Conservation (phyloP, 2,113 vertebrate genomes). For the Lophochroa leadbeateri region DNA sequence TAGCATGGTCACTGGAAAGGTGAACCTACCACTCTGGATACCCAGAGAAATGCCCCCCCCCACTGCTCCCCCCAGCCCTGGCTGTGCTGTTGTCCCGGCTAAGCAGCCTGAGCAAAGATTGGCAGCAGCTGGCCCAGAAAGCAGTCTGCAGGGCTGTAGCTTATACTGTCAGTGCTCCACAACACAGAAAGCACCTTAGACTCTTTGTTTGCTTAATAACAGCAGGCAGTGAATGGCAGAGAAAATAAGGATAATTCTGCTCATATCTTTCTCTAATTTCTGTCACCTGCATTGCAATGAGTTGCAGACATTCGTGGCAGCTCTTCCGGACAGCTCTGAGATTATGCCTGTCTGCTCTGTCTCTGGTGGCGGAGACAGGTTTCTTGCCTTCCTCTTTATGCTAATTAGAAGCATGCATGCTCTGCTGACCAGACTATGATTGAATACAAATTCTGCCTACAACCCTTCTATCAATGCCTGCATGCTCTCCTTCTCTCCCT, state of each 20-base stretch:
- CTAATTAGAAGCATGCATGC: constrained; percentile 25
- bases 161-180: accelerated
- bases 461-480: neutral
- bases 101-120: neutral
- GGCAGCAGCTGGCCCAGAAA: neutral
- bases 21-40: accelerated
- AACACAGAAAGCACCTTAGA: accelerated
- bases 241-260: neutral
- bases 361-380: neutral
- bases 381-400: constrained; percentile 6
- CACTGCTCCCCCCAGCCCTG: neutral
- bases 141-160: neutral
- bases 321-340: neutral
- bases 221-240: neutral
- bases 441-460: constrained; percentile 34
- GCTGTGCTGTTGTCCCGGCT: neutral
- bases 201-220: neutral
- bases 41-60: accelerated
- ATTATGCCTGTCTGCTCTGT: neutral
- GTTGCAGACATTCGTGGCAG: neutral
- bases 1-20: accelerated
- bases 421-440: neutral
- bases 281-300: neutral
- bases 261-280: neutral
- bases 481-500: neutral